A percentile compares a stretch with the other conserved stretches of the same genome.
These are phyloP conservation scores for Danaus melanippus DNA, from an alignment of 1,140 invertebrate species.

Conservation along the genomic window DNA sequence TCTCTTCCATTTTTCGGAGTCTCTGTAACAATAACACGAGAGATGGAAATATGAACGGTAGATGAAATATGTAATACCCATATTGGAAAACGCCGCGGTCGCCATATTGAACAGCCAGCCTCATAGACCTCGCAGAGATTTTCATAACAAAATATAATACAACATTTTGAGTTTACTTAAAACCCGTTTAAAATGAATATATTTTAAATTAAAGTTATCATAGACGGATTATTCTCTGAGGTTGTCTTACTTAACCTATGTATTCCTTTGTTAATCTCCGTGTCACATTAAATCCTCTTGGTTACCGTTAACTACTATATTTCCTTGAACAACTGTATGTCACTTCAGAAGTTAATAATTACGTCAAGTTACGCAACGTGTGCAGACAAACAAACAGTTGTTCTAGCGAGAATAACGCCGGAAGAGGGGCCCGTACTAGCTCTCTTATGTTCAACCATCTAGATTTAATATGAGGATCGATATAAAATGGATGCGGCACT, in stretches of 20 bases:
- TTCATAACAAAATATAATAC: too few relatives aligned
- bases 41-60: conserved; percentile 40
- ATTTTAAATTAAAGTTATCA: too few relatives aligned
- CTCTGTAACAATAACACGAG: conserved; percentile 21
- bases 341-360: too few relatives aligned
- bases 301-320: too few relatives aligned
- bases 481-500: conserved; percentile 28
- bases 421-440: conserved; percentile 44
- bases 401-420: conserved; percentile 44
- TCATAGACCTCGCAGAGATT: neutral
- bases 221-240: neutral
- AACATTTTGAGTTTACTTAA: too few relatives aligned
- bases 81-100: conserved; percentile 33
- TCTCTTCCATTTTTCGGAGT: conserved; percentile 9
- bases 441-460: conserved; percentile 64
- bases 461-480: conserved; percentile 28
- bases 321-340: too few relatives aligned
- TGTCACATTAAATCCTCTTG: too few relatives aligned
- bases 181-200: too few relatives aligned
- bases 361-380: conserved; percentile 1
- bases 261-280: neutral
- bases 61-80: conserved; percentile 56
- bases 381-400: conserved; percentile 61
- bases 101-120: conserved; percentile 39
- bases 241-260: neutral